Base-by-base conservation (phyloP, 2,888 invertebrate genomes). In the Melolontha melolontha region DNA sequence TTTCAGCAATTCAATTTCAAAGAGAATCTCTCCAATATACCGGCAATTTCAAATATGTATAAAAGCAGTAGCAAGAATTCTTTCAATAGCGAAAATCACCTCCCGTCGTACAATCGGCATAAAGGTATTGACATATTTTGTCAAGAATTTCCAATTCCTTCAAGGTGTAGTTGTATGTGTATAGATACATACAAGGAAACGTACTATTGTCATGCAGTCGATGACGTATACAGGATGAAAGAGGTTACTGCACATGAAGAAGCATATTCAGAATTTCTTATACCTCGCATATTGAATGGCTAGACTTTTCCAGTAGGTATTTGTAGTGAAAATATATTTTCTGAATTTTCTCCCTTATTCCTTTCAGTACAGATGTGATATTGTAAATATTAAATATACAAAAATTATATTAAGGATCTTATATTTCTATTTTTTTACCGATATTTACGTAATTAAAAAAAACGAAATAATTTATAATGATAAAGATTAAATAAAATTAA, bases 91-190 rank as follows among this genome's bases (percentile, higher is more conserved):
- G 39, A 34, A 47, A 54, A 62, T 34, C 10, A 62, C 47, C 59
- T 47, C 34, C 59, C n/a, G 27, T 11, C 59, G 34, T 39, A 47
- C 59, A 62, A 62, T 62, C 47, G 59, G 59, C 59, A 62, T 62
- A 62, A 62, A 62, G 59, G 34, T 62, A 62, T 62, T 47, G 59
- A 49, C 59, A 62, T 62, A 62, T 62, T 62, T 62, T 47, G 59
- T 62, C 59, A 62, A 62, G 59, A 62, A 62, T 62, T 62, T 59
- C 27, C 59, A 62, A 62, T 62, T 62, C 59, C 34, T 29, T 39
- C 39, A 49, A 62, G 59, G 59, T 62, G 47, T 16, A 22, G 27
- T 12, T 22, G 57, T 22, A 22, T 27, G 12, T 22, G 22, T 41
- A 17, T 57, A 57, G 17, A 44, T 39, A 47, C 44, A 34, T 29